These are phyloP conservation scores for Chrysotoxum bicinctum DNA, from an alignment of 2,888 invertebrate species.

Conservation along the genomic window DNA sequence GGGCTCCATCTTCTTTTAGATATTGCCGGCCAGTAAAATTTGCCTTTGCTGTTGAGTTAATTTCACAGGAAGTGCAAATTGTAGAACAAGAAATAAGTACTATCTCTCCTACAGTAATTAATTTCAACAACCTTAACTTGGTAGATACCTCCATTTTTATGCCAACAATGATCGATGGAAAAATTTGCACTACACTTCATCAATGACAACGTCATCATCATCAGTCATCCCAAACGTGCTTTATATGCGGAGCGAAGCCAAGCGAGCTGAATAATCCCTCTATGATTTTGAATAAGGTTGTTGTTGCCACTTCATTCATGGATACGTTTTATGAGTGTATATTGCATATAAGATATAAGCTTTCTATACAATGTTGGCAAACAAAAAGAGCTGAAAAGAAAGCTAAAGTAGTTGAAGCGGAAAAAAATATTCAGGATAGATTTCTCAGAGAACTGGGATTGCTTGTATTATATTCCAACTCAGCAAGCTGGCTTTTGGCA, in stretches of 20 bases:
- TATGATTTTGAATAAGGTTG: constrained; percentile 29
- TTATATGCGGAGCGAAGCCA: constrained; percentile 44
- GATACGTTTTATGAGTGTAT: constrained; percentile 46
- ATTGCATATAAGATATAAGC: constrained; percentile 21
- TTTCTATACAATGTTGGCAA: constrained; percentile 9
- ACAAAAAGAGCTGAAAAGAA: background rate
- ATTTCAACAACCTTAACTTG: too few relatives aligned
- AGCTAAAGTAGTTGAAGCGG: background rate
- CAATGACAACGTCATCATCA: too few relatives aligned
- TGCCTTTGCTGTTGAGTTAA: background rate
- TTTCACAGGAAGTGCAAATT: background rate
- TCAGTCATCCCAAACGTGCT: too few relatives aligned
- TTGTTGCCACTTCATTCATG: constrained; percentile 42
- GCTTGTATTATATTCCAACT: constrained; percentile 40
- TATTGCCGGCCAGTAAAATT: background rate
- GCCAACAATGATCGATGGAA: constrained; percentile 26
- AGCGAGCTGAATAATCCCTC: constrained; percentile 45
- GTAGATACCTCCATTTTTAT: too few relatives aligned
- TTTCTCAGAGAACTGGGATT: constrained; percentile 1
- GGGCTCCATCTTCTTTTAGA: background rate
- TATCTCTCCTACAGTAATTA: too few relatives aligned
- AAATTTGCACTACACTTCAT: constrained; percentile 43
- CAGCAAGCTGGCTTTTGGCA: too few relatives aligned
- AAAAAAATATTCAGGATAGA: background rate
- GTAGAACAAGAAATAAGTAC: background rate